Conservation (phyloP, 1,140 invertebrate species). For the Drosophila albomicans region DNA sequence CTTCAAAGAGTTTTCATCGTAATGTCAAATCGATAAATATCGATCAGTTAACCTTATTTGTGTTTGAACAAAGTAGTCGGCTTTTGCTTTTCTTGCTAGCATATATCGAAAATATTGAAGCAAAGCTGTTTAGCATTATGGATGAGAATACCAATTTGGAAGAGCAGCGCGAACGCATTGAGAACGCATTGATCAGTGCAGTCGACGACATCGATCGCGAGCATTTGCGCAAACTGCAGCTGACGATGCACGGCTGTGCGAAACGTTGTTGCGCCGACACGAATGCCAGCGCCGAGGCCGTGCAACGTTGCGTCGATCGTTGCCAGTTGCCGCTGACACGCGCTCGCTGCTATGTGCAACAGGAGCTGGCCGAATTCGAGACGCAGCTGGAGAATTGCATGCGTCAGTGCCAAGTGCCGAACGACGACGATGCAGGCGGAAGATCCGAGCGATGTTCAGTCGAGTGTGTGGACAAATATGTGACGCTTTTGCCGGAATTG, state of each 20-base stretch:
- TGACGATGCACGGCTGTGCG: slow-evolving; percentile 95
- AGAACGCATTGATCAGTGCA: slow-evolving; percentile 91
- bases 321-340: slow-evolving; percentile 90
- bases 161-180: slow-evolving; percentile 90
- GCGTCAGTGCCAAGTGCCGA: slow-evolving; percentile 79
- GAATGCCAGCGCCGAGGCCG: slow-evolving; percentile 88
- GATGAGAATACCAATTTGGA: slow-evolving; percentile 87
- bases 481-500: slow-evolving; percentile 90
- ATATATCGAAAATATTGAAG: background rate
- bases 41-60: too few species aligned
- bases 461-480: slow-evolving; percentile 93
- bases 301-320: slow-evolving; percentile 92
- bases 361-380: slow-evolving; percentile 88
- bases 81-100: background rate
- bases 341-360: slow-evolving; percentile 91
- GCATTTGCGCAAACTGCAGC: slow-evolving; percentile 93
- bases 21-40: too few species aligned
- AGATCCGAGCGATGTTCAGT: slow-evolving; percentile 91
- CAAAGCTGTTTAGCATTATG: background rate
- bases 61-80: background rate
- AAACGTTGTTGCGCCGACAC: slow-evolving; percentile 93
- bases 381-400: slow-evolving; percentile 94
- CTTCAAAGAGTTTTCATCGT: too few species aligned
- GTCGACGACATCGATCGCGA: slow-evolving; percentile 92
- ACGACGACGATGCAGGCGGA: background rate